Conservation (phyloP, 37 sponge, comb jelly and placozoan genomes). For the Halichondria panicea region DNA sequence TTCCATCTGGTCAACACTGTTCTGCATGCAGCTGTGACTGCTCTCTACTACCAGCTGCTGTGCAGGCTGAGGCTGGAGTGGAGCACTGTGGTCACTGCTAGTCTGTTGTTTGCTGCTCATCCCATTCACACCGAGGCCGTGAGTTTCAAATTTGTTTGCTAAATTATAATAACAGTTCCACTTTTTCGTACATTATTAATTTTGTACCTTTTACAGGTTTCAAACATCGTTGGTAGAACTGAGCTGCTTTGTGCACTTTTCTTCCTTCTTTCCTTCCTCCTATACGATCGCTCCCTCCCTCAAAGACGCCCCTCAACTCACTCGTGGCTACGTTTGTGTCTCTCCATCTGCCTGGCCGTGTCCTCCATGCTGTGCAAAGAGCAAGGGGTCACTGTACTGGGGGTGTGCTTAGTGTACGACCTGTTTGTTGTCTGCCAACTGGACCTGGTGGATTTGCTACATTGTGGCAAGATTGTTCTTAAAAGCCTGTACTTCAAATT, state of each 20-base stretch:
- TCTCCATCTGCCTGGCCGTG: not conserved
- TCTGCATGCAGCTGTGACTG: conserved; percentile 57
- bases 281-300: conserved; percentile 42
- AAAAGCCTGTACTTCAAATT: not conserved
- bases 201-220: conserved; percentile 44
- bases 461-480: not conserved
- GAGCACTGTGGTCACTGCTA: conserved; percentile 14
- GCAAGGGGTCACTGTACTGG: conserved; percentile 74
- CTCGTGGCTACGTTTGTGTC: conserved; percentile 10
- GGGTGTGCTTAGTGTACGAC: conserved; percentile 55
- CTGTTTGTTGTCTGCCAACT: conserved; percentile 20
- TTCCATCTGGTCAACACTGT: conserved; percentile 78
- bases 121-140: conserved; percentile 98
- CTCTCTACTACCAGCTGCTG: conserved; percentile 46
- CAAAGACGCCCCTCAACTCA: not conserved
- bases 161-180: too few relatives aligned
- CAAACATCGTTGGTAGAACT: conserved; percentile 85
- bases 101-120: conserved; percentile 78
- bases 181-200: not conserved
- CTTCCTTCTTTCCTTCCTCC: conserved; percentile 67
- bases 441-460: not conserved
- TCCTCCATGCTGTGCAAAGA: conserved; percentile 76
- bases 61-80: not conserved
- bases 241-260: conserved; percentile 80
- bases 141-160: too few relatives aligned